Evolutionary conservation across 1,140 invertebrate species (phyloP), one percentile per base, ranked within the genome.

Genomic region (Drosophila ficusphila): DNA sequence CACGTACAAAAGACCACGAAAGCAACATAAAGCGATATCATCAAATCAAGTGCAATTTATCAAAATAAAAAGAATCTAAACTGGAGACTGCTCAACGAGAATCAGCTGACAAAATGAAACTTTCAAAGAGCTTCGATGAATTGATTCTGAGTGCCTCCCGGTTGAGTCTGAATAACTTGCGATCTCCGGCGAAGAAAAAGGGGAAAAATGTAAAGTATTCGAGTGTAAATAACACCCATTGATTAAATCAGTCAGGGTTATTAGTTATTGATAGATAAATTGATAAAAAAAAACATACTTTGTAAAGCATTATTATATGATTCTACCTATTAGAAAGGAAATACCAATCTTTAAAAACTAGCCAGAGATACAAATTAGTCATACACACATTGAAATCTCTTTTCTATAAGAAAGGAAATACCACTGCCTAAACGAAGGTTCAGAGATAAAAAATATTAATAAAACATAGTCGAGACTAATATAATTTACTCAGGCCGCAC

Each of bases 41-140:
- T 14, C 31, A 62, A 49, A 39, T 38, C 52, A 36, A 61, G 21
- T 44, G 19, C 56, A 61, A 44, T 62, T 46, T 11, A 61, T 27
- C 27, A 21, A 25, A 18, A 44, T 44, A 25, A 4, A 34, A n/a
- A 16, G 29, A 56, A 33, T 57, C 7, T 31, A 61, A 62, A 31
- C 38, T 38, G 49, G 33, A 38, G 56, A 29, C 16, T 18, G 39
- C 1, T 7, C n/a, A 7, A n/a, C 8, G 39, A 47, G 42, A 34
- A 16, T 27, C 34, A n/a, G 14, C 53, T 16, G 25, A 39, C 62
- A 90, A 76, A 62, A 91, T 91, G 90, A 91, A 91, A 79, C 51
- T 91, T 44, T 90, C 90, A 31, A 91, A 91, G 72, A 91, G 90
- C 70, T 90, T 91, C 3, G 90, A 91, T 46, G 90, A 91, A 46